These are phyloP conservation scores for Notamacropus eugenii DNA, from an alignment of 2,797 vertebrate genomes.

Conservation along the genomic window DNA sequence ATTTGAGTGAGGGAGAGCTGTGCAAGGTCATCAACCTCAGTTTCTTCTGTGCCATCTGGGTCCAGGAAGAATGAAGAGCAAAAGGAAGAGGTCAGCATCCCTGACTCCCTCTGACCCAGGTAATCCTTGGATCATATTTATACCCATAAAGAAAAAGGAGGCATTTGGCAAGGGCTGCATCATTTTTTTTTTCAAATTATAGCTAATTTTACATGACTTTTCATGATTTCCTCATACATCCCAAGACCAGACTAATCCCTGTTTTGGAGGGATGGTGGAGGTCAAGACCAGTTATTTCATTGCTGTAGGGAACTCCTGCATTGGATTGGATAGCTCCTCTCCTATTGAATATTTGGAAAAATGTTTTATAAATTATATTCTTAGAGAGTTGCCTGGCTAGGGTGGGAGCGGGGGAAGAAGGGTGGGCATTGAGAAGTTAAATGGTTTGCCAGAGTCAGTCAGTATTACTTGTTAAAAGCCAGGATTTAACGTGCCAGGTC, in stretches of 20 bases:
- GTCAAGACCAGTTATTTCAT: not conserved
- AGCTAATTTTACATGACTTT: not conserved
- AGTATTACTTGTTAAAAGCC: not conserved
- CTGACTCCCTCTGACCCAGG: not conserved
- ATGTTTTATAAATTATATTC: not conserved
- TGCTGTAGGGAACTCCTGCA: not conserved
- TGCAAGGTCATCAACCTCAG: no score
- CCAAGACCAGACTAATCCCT: not conserved
- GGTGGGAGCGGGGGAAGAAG: not conserved
- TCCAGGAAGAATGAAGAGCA: not conserved
- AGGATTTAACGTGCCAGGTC: not conserved
- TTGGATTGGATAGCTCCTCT: not conserved
- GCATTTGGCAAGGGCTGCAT: not conserved
- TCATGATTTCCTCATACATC: not conserved
- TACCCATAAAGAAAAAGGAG: not conserved
- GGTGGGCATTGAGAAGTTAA: slow-evolving; percentile 53
- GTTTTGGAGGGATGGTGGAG: not conserved
- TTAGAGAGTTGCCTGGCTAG: not conserved
- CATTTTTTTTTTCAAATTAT: not conserved
- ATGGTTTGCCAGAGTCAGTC: not conserved
- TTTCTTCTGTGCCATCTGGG: no score
- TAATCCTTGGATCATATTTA: not conserved
- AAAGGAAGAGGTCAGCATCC: not conserved
- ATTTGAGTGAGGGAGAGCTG: no score
- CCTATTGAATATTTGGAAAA: not conserved